Evolutionary conservation across 2,888 invertebrate genomes (phyloP).

Genomic region (Notodonta ziczac): DNA sequence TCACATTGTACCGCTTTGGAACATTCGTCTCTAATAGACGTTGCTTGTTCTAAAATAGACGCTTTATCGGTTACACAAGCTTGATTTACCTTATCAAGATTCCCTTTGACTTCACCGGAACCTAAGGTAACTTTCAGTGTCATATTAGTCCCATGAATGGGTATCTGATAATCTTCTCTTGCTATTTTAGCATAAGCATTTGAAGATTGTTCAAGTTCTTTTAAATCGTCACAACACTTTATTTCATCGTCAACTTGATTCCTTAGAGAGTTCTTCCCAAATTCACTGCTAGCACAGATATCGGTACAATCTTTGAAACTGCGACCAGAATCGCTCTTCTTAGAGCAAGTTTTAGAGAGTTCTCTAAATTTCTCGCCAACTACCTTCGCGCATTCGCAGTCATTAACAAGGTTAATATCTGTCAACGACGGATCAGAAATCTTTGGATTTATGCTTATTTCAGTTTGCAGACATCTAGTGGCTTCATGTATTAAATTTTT

Average conservation of each 20-base stretch:
- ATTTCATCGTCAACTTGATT: constrained; percentile 7
- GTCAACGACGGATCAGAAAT: constrained; percentile 69
- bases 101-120: constrained; percentile 27
- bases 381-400: constrained; percentile 54
- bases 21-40: constrained; percentile 58
- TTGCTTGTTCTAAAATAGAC: constrained; percentile 48
- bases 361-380: constrained; percentile 55
- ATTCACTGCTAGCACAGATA: constrained; percentile 23
- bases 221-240: constrained; percentile 15
- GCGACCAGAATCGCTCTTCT: constrained; percentile 21
- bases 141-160: constrained; percentile 77
- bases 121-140: constrained; percentile 62
- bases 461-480: constrained; percentile 71
- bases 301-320: constrained; percentile 26
- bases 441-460: constrained; percentile 74
- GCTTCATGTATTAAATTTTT: constrained; percentile 49
- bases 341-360: constrained; percentile 33
- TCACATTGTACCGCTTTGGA: constrained; percentile 62
- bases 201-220: constrained; percentile 5
- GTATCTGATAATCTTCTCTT: constrained; percentile 61
- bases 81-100: constrained; percentile 24
- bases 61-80: constrained; percentile 49
- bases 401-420: constrained; percentile 64
- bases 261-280: constrained; percentile 15
- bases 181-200: constrained; percentile 15